These are phyloP conservation scores for Noturus placidus DNA, from an alignment of 2,113 vertebrate species.

Conservation along the genomic window DNA sequence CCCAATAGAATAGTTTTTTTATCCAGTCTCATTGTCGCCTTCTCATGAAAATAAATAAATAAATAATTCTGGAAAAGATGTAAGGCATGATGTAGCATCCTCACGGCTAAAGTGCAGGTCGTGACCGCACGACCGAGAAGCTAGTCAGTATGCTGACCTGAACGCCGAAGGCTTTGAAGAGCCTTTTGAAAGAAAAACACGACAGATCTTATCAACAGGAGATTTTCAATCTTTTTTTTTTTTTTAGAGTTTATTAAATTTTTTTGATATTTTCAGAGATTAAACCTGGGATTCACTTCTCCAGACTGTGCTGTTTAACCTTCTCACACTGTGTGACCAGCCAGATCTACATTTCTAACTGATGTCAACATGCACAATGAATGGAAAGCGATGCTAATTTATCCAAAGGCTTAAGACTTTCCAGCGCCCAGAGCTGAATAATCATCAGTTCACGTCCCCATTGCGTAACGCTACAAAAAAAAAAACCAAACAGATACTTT, in stretches of 20 bases:
- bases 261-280: conserved; percentile 26
- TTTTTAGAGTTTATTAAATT: no score
- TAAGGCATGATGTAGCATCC: conserved; percentile 26
- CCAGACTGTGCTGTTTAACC: neutral
- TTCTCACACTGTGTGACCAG: conserved; percentile 29
- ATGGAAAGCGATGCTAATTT: neutral
- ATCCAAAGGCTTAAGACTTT: neutral
- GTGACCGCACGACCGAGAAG: conserved; percentile 33
- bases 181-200: neutral
- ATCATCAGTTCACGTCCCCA: neutral
- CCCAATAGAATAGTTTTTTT: neutral
- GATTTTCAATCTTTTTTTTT: neutral
- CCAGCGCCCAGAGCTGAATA: neutral
- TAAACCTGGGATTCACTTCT: conserved; percentile 52
- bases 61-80: neutral
- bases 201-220: neutral
- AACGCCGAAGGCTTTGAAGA: neutral
- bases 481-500: neutral
- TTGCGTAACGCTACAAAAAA: neutral
- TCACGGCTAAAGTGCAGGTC: conserved; percentile 54
- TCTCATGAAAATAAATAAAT: neutral
- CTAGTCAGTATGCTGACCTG: conserved; percentile 14
- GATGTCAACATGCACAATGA: neutral
- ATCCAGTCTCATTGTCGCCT: neutral
- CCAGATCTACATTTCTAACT: conserved; percentile 13